Evolutionary conservation across 2,113 vertebrate genomes (phyloP), one percentile per base, ranked within the genome.

Genomic region (Athene noctua): DNA sequence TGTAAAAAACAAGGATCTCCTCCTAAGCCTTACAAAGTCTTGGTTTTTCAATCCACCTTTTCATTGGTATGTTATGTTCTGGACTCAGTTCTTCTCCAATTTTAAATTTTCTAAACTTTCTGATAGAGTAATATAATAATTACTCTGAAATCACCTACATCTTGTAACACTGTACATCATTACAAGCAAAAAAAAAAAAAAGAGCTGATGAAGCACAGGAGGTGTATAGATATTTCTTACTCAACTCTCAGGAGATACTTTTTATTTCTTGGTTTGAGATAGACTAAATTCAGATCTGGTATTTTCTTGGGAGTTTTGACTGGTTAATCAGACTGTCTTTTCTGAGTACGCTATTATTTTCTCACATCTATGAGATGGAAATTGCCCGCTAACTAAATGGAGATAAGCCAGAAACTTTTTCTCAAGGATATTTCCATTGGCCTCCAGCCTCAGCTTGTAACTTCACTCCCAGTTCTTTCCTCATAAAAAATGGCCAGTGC

Each of bases 351-450:
- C 40, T 77, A 17, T 83, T 93, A 55, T 74, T 93, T 88, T 92
- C 83, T 97, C 71, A 87, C 8, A 4, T 67, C 90, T 67, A 4
- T 0, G 2, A n/a, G 74, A 51, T 90, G 92, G 94, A 91, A 94
- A 88, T 75, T 93, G 78, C 71, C 89, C 3, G 4, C 72, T 84
- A 91, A 86, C 72, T 71, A 74, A 80, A 80, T 83, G 92, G 84
- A 91, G 52, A 42, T 30, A 25, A 71, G 84, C 80, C 92, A 95
- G 74, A 70, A 63, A 0, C 63, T 67, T 92, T 83, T 95, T 86
- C 95, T 93, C 72, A 84, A 94, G 93, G 80, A 55, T 91, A 89
- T 94, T 94, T 91, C 89, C 65, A 79, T 49, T 92, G 93, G 80
- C 89, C 51, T 72, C 77, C 42, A 67, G 86, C 86, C 83, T 90